phyloP scores from a whole-genome alignment of 2,113 vertebrate species.

The Ctenomys sociabilis region DNA sequence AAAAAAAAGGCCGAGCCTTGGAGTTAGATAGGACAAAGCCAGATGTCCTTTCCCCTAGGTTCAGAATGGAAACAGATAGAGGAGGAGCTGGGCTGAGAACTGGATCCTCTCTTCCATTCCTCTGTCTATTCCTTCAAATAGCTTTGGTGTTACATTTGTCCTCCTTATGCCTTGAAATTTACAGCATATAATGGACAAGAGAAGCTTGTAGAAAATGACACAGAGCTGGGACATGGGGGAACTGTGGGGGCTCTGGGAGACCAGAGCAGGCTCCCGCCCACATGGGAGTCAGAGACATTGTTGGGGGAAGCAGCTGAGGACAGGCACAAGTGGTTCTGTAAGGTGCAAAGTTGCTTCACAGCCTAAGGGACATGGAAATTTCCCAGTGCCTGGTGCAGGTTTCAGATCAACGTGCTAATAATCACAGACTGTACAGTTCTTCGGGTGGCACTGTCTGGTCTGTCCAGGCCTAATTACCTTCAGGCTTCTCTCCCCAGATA shows the following conservation, averaged over 20 bases:
- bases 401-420: constrained; percentile 18
- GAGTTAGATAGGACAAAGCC: not conserved
- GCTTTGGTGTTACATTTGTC: not conserved
- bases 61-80: not conserved
- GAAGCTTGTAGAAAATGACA: not conserved
- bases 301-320: not conserved
- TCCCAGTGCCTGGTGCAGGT: not conserved
- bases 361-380: not conserved
- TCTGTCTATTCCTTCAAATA: not conserved
- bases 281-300: not conserved
- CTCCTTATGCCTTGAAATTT: not conserved
- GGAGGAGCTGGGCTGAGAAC: not conserved
- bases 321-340: not conserved
- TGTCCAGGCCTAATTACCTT: constrained; percentile 40
- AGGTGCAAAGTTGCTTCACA: not conserved
- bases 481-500: not conserved
- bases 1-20: not conserved
- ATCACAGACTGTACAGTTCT: constrained; percentile 32
- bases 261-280: not conserved
- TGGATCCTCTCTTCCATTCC: not conserved
- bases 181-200: not conserved
- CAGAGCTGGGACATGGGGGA: not conserved
- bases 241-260: not conserved
- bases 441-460: not conserved
- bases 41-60: not conserved